These are phyloP conservation scores for Diplogasteroides magnus DNA, from an alignment of 1,140 invertebrate species.

Conservation along the genomic window DNA sequence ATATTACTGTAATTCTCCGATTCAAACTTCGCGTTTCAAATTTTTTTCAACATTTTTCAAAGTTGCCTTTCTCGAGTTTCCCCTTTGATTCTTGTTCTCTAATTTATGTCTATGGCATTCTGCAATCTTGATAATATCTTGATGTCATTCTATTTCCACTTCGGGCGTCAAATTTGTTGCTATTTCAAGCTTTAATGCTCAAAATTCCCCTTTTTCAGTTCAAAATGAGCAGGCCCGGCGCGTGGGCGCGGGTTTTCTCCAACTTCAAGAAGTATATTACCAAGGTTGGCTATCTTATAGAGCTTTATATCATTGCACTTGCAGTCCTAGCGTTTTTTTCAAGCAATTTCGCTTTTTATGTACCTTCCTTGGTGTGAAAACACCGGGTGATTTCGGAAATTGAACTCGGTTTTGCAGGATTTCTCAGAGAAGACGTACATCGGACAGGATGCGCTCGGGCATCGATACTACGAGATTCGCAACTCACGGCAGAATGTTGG, in stretches of 20 bases:
- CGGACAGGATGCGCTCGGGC: constrained; percentile 16
- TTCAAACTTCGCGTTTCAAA: too few relatives aligned
- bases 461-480: constrained; percentile 24
- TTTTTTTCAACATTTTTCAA: too few relatives aligned
- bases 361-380: neutral
- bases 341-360: constrained; percentile 1
- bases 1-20: too few relatives aligned
- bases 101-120: too few relatives aligned
- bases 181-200: too few relatives aligned
- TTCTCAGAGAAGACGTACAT: constrained; percentile 4
- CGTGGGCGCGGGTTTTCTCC: constrained; percentile 22
- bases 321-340: neutral
- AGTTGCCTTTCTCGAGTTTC: too few relatives aligned
- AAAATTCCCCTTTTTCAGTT: too few relatives aligned
- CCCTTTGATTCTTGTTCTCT: too few relatives aligned
- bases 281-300: neutral
- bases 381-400: neutral
- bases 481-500: constrained; percentile 25
- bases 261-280: constrained; percentile 25
- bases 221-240: constrained; percentile 30
- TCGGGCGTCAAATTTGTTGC: too few relatives aligned
- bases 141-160: too few relatives aligned
- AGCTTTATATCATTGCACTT: neutral
- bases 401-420: neutral
- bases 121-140: too few relatives aligned